Percentiles rank a stretch among this genome's conserved stretches.
Conservation (phyloP, 2,113 vertebrate genomes). For the Terrapene triunguis region DNA sequence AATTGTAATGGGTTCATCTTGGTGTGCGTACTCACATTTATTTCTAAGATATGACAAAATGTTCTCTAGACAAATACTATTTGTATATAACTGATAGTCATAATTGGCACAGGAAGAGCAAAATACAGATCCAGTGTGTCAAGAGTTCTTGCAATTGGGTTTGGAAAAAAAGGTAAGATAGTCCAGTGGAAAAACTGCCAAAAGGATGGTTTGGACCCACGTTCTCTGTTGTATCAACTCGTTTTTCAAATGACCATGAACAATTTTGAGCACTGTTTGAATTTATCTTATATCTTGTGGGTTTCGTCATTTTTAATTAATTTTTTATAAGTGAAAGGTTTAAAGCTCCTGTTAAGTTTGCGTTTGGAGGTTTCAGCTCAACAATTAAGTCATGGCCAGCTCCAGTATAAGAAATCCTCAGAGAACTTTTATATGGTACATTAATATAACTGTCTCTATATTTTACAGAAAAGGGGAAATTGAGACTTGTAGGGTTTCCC, state of each 20-base stretch:
- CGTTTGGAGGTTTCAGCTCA: not conserved
- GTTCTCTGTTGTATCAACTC: not conserved
- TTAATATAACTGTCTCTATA: not conserved
- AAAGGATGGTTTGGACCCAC: not conserved
- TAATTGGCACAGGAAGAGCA: not conserved
- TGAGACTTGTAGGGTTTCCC: not conserved
- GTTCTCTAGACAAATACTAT: not conserved
- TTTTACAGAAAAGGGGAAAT: not conserved
- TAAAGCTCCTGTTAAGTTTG: not conserved
- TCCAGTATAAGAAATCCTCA: not conserved
- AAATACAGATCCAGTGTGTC: not conserved
- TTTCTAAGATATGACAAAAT: not conserved
- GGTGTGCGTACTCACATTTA: rapidly evolving
- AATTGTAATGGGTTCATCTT: not conserved
- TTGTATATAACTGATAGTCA: not conserved
- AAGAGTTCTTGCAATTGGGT: not conserved
- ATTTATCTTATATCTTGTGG: not conserved
- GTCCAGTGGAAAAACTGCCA: not conserved
- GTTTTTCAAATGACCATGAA: not conserved
- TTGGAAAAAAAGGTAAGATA: not conserved
- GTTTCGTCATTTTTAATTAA: not conserved
- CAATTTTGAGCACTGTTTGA: not conserved
- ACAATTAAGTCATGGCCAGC: not conserved
- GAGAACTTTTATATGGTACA: rapidly evolving
- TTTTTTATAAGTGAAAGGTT: not conserved